These are phyloP conservation scores for Drosophila littoralis DNA, from an alignment of 1,140 invertebrate genomes.

Conservation along the genomic window DNA sequence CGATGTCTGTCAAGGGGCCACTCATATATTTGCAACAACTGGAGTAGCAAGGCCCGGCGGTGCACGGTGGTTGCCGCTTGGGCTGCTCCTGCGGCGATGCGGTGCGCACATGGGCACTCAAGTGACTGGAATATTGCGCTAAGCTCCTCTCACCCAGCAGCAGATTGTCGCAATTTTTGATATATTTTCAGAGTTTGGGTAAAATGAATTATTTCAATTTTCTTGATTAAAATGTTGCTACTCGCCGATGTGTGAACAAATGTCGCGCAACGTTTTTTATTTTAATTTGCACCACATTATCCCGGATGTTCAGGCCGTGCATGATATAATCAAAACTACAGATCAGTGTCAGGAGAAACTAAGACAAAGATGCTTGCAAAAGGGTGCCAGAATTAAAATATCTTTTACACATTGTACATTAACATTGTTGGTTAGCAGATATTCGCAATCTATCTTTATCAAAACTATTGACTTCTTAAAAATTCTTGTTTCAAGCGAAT, in stretches of 20 bases:
- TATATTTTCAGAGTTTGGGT: slow-evolving; percentile 9
- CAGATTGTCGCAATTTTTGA: slow-evolving; percentile 64
- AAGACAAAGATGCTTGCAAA: neutral
- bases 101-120: slow-evolving; percentile 72
- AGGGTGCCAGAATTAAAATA: neutral
- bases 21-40: slow-evolving; percentile 81
- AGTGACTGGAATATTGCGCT: slow-evolving; percentile 66
- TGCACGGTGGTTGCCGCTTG: slow-evolving; percentile 37
- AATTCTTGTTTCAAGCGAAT: too few species aligned
- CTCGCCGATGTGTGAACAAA: slow-evolving; percentile 72
- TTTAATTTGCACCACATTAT: too few species aligned
- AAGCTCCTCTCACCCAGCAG: slow-evolving; percentile 37
- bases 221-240: slow-evolving; percentile 50
- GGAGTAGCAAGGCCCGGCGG: slow-evolving; percentile 40
- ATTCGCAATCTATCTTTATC: too few species aligned
- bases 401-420: too few species aligned
- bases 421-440: too few species aligned
- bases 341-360: too few species aligned
- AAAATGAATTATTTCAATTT: slow-evolving; percentile 47
- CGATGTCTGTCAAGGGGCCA: slow-evolving; percentile 78
- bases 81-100: slow-evolving; percentile 67
- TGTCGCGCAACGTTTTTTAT: slow-evolving; percentile 4
- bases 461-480: too few species aligned
- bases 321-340: too few species aligned
- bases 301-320: too few species aligned